A percentile compares a stretch with the other conserved stretches of the same genome.
Conservation (phyloP, 2,113 vertebrate species). For the Anthoscopus minutus region DNA sequence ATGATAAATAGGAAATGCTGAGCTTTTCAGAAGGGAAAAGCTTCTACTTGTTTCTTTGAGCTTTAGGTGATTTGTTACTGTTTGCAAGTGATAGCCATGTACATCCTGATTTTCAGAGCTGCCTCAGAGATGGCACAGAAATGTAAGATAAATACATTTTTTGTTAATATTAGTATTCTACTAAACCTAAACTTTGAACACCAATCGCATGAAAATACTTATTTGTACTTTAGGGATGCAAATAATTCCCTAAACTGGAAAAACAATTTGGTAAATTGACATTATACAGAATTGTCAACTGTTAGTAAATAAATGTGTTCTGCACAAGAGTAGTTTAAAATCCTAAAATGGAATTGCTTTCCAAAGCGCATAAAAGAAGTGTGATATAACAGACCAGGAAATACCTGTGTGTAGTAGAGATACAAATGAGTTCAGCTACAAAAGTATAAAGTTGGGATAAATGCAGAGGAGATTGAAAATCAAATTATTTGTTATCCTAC, state of each 20-base stretch:
- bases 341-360: background rate
- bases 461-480: background rate
- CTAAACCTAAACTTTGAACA: background rate
- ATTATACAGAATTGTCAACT: background rate
- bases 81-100: background rate
- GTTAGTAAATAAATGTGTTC: background rate
- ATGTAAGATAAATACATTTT: background rate
- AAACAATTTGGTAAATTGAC: background rate
- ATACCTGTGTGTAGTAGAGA: background rate
- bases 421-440: background rate
- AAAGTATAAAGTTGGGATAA: background rate
- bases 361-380: background rate
- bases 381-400: background rate
- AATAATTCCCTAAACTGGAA: background rate
- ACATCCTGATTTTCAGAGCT: background rate
- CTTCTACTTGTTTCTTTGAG: background rate
- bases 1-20: background rate
- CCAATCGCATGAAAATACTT: background rate
- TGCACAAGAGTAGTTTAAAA: background rate
- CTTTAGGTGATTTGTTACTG: background rate
- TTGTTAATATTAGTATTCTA: background rate
- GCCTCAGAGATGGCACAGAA: background rate
- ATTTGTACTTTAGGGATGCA: background rate
- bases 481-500: background rate
- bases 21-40: background rate